Evolutionary conservation across 2,888 invertebrate species (phyloP).

Genomic region (Syrphus vitripennis): DNA sequence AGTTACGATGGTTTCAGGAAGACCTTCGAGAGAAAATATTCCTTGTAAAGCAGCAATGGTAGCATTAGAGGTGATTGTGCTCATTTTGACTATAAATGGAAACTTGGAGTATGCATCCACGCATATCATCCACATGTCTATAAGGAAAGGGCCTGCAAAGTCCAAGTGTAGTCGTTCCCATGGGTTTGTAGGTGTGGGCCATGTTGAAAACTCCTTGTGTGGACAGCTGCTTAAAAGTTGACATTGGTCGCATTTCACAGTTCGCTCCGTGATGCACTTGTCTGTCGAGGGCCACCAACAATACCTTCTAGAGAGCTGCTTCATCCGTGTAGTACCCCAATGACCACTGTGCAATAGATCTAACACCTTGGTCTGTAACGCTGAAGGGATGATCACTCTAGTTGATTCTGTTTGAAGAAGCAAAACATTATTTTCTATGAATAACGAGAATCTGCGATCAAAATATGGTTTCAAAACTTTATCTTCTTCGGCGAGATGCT

Average conservation of each 20-base stretch:
- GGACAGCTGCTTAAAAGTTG: not conserved
- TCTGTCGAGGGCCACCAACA: constrained; percentile 25
- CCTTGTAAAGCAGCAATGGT: constrained; percentile 26
- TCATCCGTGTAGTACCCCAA: constrained; percentile 12
- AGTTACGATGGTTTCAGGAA: constrained; percentile 71
- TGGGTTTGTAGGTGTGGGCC: constrained; percentile 72
- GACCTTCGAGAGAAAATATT: constrained; percentile 72
- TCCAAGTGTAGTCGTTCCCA: constrained; percentile 79
- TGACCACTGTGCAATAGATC: constrained; percentile 3
- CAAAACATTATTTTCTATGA: not conserved
- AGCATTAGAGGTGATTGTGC: not conserved
- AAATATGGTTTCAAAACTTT: constrained; percentile 18
- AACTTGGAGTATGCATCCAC: constrained; percentile 6
- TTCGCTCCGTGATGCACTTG: not conserved
- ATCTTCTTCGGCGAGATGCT: not conserved
- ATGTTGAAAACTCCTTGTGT: constrained; percentile 40
- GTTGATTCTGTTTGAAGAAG: not conserved
- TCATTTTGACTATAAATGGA: not conserved
- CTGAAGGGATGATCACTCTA: not conserved
- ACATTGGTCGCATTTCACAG: too few species aligned
- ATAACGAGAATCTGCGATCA: constrained; percentile 9
- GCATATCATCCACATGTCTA: constrained; percentile 73
- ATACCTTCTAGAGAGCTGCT: constrained; percentile 28
- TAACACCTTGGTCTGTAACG: not conserved
- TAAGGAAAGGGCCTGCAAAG: constrained; percentile 78